phyloP scores from a whole-genome alignment of 1,140 invertebrate genomes.

The Tetragonula clypearis region DNA sequence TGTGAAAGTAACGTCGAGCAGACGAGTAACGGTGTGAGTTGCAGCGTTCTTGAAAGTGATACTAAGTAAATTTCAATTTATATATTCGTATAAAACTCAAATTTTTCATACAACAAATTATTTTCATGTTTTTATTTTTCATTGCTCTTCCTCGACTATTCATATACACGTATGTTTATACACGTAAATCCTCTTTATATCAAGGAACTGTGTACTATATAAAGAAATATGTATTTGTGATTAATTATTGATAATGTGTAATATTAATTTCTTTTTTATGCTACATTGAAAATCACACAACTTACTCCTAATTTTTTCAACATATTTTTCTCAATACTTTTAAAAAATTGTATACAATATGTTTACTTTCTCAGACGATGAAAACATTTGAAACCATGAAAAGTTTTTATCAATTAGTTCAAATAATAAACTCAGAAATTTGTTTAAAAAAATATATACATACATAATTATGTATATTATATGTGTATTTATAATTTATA shows the following conservation, averaged over 20 bases:
- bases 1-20: too few species aligned
- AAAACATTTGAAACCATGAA: neutral
- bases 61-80: too few species aligned
- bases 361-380: neutral
- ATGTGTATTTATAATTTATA: too few species aligned
- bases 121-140: slow-evolving; percentile 59
- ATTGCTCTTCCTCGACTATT: slow-evolving; percentile 65
- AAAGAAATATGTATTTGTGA: slow-evolving; percentile 50
- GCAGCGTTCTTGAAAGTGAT: too few species aligned
- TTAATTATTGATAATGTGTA: slow-evolving; percentile 49
- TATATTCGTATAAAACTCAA: neutral
- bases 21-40: too few species aligned
- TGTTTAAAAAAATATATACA: neutral
- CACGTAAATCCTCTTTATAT: slow-evolving; percentile 60
- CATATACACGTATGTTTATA: slow-evolving; percentile 56
- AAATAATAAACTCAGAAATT: neutral
- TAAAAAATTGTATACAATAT: slow-evolving; percentile 16
- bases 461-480: too few species aligned
- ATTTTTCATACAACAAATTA: slow-evolving; percentile 56
- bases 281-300: slow-evolving; percentile 23
- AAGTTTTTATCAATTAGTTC: neutral
- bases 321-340: slow-evolving; percentile 20
- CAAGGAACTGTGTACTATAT: slow-evolving; percentile 51
- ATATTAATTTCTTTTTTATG: slow-evolving; percentile 28
- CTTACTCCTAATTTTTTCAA: slow-evolving; percentile 23